These are phyloP conservation scores for Aspiorhynchus laticeps DNA, from an alignment of 2,113 vertebrate species.

Conservation along the genomic window DNA sequence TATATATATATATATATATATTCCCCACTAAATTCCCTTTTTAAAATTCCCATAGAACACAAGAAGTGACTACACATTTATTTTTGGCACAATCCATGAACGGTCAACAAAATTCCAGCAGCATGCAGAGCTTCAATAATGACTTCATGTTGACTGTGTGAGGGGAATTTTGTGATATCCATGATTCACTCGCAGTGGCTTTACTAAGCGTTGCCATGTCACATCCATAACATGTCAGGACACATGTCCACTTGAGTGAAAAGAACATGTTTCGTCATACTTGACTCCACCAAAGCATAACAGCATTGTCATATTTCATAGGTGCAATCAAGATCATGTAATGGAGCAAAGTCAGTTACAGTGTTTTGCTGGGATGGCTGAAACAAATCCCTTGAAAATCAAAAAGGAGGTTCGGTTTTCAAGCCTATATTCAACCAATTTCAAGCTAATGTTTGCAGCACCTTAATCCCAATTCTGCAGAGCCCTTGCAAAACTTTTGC, in stretches of 20 bases:
- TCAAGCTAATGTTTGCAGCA: not conserved
- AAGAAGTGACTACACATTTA: not conserved
- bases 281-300: slow-evolving; percentile 21
- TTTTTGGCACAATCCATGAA: not conserved
- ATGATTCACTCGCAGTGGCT: not conserved
- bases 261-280: not conserved
- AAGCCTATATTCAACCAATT: not conserved
- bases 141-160: slow-evolving; percentile 19
- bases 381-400: slow-evolving; percentile 14
- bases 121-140: slow-evolving; percentile 1
- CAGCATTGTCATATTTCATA: slow-evolving; percentile 15
- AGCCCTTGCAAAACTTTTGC: not conserved
- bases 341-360: not conserved
- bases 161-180: slow-evolving; percentile 30
- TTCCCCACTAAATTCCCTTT: not conserved
- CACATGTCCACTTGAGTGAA: not conserved
- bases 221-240: not conserved
- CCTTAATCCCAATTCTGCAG: no score
- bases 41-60: not conserved
- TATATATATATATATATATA: slow-evolving; percentile 10
- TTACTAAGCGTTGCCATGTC: not conserved
- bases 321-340: not conserved
- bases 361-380: not conserved
- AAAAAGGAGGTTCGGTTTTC: not conserved
- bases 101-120: slow-evolving; percentile 7